Evolutionary conservation across 2,797 vertebrate genomes (phyloP), one percentile per base, ranked within the genome.

Genomic region (Labeo calbasu): DNA sequence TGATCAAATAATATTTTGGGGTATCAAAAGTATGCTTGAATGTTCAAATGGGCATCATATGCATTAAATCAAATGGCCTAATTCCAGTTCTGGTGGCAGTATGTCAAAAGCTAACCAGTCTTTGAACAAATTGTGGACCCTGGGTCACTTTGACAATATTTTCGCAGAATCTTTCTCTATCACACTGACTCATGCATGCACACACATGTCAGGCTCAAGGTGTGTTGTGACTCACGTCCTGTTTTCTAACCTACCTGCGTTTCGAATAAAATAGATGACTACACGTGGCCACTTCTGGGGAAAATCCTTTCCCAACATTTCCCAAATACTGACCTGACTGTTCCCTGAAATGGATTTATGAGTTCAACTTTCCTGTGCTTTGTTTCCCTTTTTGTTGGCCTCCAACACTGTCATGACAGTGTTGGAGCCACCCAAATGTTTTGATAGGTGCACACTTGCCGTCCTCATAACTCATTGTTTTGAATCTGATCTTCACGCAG

Each of bases 401-500:
- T 83, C 36, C 46, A 48, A 51, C 28, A 57, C n/a, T n/a, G n/a
- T n/a, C 50, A 4, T 72, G 80, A 79, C 25, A 77, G 43, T 43
- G 19, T 40, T 59, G 1, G 15, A 75, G 61, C 43, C 55, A 61
- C 17, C 25, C 69, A 63, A 59, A 73, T 75, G 77, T 77, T 48
- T 48, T 36, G 25, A 59, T 50, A 59, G 65, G 73, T 83, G 73
- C 65, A 55, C 4, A 40, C 59, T 72, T 72, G 53, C 51, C 55
- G 28, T 72, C 40, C 55, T 72, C 43, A 59, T 63, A 23, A 32
- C 50, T 28, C 11, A 59, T 17, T 83, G 32, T 70, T 50, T 25
- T 70, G 21, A 9, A 83, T 87, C 79, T 76, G 71, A 55, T 89
- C 23, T 86, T 88, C 79, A 88, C 82, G 17, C 86, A 99, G 98